These are phyloP conservation scores for Magallana nippona DNA, from an alignment of 2,888 invertebrate species.

Conservation along the genomic window DNA sequence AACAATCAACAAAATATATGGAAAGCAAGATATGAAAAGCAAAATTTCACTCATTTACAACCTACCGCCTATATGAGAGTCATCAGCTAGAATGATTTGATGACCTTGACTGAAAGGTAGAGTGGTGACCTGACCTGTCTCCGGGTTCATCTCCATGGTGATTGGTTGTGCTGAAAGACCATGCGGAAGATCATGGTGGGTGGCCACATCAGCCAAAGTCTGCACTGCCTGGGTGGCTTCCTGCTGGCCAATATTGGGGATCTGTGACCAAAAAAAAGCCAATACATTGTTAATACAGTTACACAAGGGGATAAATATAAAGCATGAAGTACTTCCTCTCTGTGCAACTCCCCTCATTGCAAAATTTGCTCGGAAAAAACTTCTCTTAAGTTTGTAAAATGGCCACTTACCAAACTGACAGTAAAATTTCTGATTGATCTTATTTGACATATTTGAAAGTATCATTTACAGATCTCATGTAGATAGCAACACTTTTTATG, in stretches of 20 bases:
- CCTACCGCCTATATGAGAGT: conserved; percentile 79
- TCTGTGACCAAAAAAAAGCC: conserved; percentile 31
- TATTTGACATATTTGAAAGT: no score
- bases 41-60: background rate
- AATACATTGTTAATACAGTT: background rate
- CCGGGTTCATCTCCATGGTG: conserved; percentile 89
- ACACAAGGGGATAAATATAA: no score
- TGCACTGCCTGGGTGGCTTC: conserved; percentile 78
- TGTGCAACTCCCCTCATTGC: no score
- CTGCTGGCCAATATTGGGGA: conserved; percentile 53
- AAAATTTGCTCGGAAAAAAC: no score
- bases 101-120: conserved; percentile 90
- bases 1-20: background rate
- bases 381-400: no score
- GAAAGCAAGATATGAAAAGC: background rate
- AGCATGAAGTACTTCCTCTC: no score
- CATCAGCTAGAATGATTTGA: conserved; percentile 95
- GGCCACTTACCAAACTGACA: no score
- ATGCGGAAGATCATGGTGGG: conserved; percentile 65
- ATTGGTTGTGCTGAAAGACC: conserved; percentile 81
- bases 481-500: no score
- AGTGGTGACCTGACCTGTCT: conserved; percentile 85
- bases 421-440: no score
- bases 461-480: no score
- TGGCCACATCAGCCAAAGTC: conserved; percentile 84